Evolutionary conservation across 2,888 invertebrate genomes (phyloP).

Genomic region (Heliconius ethilla): DNA sequence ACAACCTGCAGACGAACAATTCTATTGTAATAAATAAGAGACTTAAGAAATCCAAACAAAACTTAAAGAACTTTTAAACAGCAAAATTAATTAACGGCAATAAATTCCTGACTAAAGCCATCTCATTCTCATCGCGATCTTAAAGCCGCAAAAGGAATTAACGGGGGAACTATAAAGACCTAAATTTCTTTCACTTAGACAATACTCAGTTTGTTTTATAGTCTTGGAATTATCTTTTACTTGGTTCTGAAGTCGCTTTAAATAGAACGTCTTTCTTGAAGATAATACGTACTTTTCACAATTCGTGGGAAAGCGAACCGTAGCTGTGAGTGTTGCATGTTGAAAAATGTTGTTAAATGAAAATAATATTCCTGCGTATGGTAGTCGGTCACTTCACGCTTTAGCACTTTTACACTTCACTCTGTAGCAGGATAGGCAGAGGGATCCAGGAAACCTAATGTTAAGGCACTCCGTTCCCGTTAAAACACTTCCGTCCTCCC

Average conservation of each 20-base stretch:
- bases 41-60: background rate
- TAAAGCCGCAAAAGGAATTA: slow-evolving; percentile 34
- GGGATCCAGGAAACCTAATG: background rate
- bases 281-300: background rate
- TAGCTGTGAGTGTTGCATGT: background rate
- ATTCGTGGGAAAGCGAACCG: background rate
- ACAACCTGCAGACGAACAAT: background rate
- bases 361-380: background rate
- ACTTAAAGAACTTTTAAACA: background rate
- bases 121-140: slow-evolving; percentile 28
- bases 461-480: background rate
- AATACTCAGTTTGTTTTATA: slow-evolving; percentile 12
- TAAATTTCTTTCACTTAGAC: slow-evolving; percentile 29
- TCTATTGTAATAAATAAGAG: background rate
- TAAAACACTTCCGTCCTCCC: too few relatives aligned
- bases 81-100: slow-evolving; percentile 15
- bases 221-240: background rate
- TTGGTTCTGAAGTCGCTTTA: background rate
- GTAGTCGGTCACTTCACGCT: background rate
- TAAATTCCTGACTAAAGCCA: slow-evolving; percentile 16
- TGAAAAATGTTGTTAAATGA: background rate
- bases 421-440: background rate
- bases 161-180: slow-evolving; percentile 31
- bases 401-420: too few relatives aligned
- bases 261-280: background rate